Evolutionary conservation across 2,888 invertebrate species (phyloP), one percentile per base, ranked within the genome.

Genomic region (Anagyrus pseudococci): DNA sequence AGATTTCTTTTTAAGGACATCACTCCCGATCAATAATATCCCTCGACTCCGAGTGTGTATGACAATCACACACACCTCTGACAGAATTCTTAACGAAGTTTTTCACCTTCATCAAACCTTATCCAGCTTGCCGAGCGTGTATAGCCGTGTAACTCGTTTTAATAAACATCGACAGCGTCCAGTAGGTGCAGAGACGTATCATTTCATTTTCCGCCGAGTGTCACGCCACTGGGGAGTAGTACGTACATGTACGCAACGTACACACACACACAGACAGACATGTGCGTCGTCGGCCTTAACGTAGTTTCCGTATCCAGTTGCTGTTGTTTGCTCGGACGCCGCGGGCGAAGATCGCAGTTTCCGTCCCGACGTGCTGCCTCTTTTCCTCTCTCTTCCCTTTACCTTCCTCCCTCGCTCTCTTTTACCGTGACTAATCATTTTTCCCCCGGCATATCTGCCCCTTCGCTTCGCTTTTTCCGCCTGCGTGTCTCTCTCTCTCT

Each of bases 181-280:
- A 10, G 13, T 29, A 33, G 37, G n/a, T n/a, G n/a, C n/a, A n/a
- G n/a, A n/a, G n/a, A n/a, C n/a, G 33, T 73, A 72, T 73, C 75
- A 75, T 75, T 74, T 75, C 72, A 74, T 74, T 74, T 74, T 75
- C 75, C 73, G 74, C 74, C 67, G 71, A 69, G 33, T 46, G 20
- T 46, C 44, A 61, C 61, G 50, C 29, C 33, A 17, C 15, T 46
- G n/a, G n/a, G n/a, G n/a, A n/a, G n/a, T n/a, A n/a, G n/a, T n/a
- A n/a, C n/a, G n/a, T n/a, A n/a, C n/a, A n/a, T n/a, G n/a, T n/a
- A n/a, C n/a, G n/a, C n/a, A n/a, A n/a, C n/a, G n/a, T n/a, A n/a
- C n/a, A n/a, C n/a, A n/a, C n/a, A n/a, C n/a, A n/a, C n/a, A n/a
- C n/a, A n/a, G n/a, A n/a, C n/a, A n/a, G 23, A n/a, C 13, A 41